Evolutionary conservation across 1,140 invertebrate genomes (phyloP).

Genomic region (Tribolium castaneum): DNA sequence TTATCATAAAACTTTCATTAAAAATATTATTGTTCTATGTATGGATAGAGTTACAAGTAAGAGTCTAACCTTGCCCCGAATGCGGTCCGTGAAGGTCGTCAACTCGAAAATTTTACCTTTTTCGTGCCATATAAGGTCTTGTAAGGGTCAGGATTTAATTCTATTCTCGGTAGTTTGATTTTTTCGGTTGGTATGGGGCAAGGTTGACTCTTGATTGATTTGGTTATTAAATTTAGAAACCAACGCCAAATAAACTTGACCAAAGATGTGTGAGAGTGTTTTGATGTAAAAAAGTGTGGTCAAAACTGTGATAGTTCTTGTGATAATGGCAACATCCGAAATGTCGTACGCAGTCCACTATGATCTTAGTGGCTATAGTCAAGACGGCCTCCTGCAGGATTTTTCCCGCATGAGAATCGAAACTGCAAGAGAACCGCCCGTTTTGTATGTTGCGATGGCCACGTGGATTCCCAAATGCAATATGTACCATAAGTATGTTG

Average conservation of each 20-base stretch:
- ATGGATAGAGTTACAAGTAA: background rate
- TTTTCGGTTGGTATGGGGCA: conserved; percentile 3
- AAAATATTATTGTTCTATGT: conserved; percentile 6
- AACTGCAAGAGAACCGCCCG: conserved; percentile 66
- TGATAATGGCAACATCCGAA: conserved; percentile 30
- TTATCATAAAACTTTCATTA: background rate
- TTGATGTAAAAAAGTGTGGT: background rate
- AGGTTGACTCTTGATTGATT: conserved; percentile 11
- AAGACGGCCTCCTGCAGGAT: conserved; percentile 54
- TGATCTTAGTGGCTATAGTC: conserved; percentile 48
- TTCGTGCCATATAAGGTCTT: conserved; percentile 21
- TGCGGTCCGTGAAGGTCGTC: conserved; percentile 44
- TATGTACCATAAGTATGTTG: conserved; percentile 60
- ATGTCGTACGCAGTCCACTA: conserved; percentile 55
- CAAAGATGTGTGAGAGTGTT: conserved; percentile 4
- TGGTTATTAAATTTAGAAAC: background rate
- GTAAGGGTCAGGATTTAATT: conserved; percentile 25
- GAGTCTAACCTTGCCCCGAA: conserved; percentile 46
- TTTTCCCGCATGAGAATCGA: conserved; percentile 57
- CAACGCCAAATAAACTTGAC: background rate
- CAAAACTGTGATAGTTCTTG: conserved; percentile 14
- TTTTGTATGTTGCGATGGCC: conserved; percentile 72
- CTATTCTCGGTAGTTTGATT: background rate
- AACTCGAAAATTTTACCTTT: conserved; percentile 43
- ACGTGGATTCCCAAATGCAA: conserved; percentile 75